Evolutionary conservation across 2,888 invertebrate species (phyloP).

Genomic region (Machimus rusticus): DNA sequence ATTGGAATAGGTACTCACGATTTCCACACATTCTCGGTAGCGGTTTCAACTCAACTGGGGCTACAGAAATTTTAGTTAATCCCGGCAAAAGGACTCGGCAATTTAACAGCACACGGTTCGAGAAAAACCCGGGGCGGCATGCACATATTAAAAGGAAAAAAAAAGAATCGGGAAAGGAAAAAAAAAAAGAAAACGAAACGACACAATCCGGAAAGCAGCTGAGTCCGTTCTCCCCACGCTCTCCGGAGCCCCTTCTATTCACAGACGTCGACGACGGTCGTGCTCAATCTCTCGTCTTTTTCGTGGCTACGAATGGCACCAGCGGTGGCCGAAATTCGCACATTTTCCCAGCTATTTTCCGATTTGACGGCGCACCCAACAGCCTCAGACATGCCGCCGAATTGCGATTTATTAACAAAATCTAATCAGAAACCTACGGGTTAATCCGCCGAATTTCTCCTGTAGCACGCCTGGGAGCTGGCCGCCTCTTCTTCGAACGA

Average conservation of each 20-base stretch:
- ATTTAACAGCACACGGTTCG: background rate
- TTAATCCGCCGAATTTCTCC: background rate
- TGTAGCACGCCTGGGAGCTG: background rate
- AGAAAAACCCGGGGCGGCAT: constrained; percentile 34
- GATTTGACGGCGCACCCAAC: background rate
- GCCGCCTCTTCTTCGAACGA: background rate
- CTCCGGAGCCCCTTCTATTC: background rate
- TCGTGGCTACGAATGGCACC: background rate
- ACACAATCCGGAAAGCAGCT: constrained; percentile 38
- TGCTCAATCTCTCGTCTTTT: background rate
- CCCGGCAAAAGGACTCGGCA: background rate
- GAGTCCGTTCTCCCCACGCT: background rate
- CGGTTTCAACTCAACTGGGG: background rate
- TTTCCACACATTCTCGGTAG: background rate
- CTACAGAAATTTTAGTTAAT: background rate
- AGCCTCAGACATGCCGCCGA: background rate
- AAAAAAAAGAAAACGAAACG: background rate
- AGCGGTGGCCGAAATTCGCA: background rate
- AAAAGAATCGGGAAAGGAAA: background rate
- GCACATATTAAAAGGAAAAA: background rate
- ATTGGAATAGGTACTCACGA: background rate
- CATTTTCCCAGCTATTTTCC: background rate
- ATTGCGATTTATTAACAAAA: background rate
- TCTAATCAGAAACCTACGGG: background rate
- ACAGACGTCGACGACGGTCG: background rate